Evolutionary conservation across 2,113 vertebrate genomes (phyloP).

Genomic region (Charina bottae): DNA sequence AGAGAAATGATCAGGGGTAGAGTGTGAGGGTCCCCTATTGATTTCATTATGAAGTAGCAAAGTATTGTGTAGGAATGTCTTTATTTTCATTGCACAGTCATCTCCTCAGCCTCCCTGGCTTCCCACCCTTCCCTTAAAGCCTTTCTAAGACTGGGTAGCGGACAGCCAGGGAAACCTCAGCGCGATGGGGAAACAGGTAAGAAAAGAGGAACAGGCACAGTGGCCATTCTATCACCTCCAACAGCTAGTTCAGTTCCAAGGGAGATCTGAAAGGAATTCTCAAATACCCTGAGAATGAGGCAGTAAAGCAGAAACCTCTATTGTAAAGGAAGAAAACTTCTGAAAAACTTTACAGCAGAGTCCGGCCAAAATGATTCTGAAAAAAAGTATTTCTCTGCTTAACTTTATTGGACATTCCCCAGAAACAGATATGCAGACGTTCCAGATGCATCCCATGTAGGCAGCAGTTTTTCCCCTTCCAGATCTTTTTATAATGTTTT

Average conservation of each 20-base stretch:
- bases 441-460: conserved; percentile 33
- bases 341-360: background rate
- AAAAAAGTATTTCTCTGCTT: background rate
- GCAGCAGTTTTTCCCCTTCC: conserved; percentile 45
- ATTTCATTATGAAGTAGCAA: background rate
- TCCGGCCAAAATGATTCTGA: background rate
- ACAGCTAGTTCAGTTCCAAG: background rate
- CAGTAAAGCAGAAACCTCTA: background rate
- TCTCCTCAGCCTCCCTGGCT: background rate
- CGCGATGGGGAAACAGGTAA: background rate
- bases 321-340: background rate
- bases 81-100: background rate
- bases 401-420: conserved; percentile 41
- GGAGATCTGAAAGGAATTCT: background rate
- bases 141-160: background rate
- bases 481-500: conserved; percentile 36
- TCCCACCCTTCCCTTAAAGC: background rate
- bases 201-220: background rate
- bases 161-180: background rate
- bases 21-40: background rate
- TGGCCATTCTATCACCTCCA: background rate
- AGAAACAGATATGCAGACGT: conserved; percentile 54
- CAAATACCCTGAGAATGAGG: background rate
- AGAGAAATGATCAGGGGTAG: too few relatives aligned
- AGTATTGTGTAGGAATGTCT: background rate